A percentile compares a stretch with the other conserved stretches of the same genome.
Conservation (phyloP, 2,797 vertebrate species). For the Meriones psammophilus region DNA sequence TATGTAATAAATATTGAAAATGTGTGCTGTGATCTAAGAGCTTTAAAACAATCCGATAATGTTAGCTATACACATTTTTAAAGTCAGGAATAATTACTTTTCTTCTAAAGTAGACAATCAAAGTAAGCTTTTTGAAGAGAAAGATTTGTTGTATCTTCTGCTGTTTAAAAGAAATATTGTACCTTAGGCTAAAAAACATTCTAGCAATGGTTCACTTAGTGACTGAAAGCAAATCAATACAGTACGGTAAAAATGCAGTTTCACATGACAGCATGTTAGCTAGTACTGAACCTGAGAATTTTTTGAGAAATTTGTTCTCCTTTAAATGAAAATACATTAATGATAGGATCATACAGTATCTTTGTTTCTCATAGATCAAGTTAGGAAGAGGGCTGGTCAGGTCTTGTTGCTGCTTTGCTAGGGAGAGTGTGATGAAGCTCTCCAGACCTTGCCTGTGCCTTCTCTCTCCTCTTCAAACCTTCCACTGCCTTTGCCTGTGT, state of each 20-base stretch:
- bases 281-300: conserved; percentile 39
- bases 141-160: conserved; percentile 79
- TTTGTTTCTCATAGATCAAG: conserved; percentile 58
- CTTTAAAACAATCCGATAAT: conserved; percentile 57
- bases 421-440: not conserved
- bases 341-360: conserved; percentile 33
- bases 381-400: conserved; percentile 19
- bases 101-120: conserved; percentile 78
- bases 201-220: conserved; percentile 81
- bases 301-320: conserved; percentile 41
- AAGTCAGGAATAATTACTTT: conserved; percentile 70
- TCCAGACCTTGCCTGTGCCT: conserved; percentile 51
- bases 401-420: conserved; percentile 56
- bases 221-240: conserved; percentile 74
- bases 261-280: conserved; percentile 47
- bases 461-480: conserved; percentile 60
- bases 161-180: conserved; percentile 77
- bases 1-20: conserved; percentile 44
- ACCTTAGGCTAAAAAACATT: conserved; percentile 78
- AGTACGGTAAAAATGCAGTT: conserved; percentile 56
- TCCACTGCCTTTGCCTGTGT: not conserved
- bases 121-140: conserved; percentile 79
- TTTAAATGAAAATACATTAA: conserved; percentile 67
- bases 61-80: conserved; percentile 43
- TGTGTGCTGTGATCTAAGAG: conserved; percentile 43